Evolutionary conservation across 2,888 invertebrate species (phyloP).

Genomic region (Magallana nippona): DNA sequence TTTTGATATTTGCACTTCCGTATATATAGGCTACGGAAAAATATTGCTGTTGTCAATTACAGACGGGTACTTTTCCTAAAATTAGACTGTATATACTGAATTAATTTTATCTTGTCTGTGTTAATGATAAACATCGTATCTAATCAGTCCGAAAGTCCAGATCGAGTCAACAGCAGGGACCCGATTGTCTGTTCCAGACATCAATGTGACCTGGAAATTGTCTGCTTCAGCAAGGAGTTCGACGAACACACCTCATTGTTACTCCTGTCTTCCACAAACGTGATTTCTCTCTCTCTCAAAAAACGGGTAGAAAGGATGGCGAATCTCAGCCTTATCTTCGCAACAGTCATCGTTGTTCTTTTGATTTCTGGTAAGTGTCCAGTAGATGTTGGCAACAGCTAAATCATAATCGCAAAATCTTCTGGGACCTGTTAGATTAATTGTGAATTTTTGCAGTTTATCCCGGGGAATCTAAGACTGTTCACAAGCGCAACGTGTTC

Average conservation of each 20-base stretch:
- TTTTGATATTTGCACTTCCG: no score
- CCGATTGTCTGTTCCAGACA: no score
- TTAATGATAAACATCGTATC: background rate
- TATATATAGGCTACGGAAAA: no score
- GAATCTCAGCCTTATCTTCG: background rate
- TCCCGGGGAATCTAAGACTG: background rate
- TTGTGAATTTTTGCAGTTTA: background rate
- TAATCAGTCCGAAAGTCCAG: conserved; percentile 27
- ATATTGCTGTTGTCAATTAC: no score
- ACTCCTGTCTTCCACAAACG: background rate
- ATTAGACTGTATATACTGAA: no score
- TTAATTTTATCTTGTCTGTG: background rate
- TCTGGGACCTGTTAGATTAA: no score
- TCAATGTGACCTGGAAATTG: background rate
- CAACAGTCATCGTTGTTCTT: background rate
- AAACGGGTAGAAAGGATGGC: background rate
- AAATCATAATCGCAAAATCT: no score
- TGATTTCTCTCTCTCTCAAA: background rate
- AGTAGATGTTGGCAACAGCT: background rate
- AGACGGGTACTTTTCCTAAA: no score
- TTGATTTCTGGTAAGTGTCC: background rate
- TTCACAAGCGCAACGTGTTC: conserved; percentile 60
- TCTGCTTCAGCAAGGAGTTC: background rate
- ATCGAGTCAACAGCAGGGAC: background rate
- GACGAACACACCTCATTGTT: background rate